Base-by-base conservation (phyloP, 1,140 invertebrate genomes). In the Heliothis subflexa region DNA sequence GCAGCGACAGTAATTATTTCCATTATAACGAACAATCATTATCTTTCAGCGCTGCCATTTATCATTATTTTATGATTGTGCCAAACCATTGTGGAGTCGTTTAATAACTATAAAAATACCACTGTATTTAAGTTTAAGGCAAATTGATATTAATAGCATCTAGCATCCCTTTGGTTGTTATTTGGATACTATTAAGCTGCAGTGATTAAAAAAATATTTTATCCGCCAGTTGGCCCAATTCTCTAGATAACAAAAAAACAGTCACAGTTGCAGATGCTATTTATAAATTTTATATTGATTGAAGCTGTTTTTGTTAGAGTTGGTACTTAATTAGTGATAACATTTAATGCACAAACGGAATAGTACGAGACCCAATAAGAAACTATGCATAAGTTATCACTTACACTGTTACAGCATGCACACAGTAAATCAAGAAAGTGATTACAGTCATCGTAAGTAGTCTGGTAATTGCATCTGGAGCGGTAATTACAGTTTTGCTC, bases 1-100 rank as follows among this genome's bases (percentile, higher is more conserved):
- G 75, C 55, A 66, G 54, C 33, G 66, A 72, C 72, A 73, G 66
- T 49, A 59, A 55, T 25, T 9, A 25, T 40, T 52, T 68, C 47
- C 40, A 73, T 73, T 59, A 73, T 52, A 45, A 28, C 52, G 73
- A 75, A 75, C 61, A 28, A 75, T 64, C 16, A 47, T 75, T 50
- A 59, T 73, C 16, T 59, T 59, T 57, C 40, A 75, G 55, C 13
- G 47, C 12, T 40, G 59, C 21, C 45, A 75, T 62, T 75, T 64
- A 25, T 64, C 47, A 75, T 57, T 64, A 50, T 68, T 14, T n/a
- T 52, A n/a, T 28, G 57, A 45, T 57, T 57, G 12, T 14, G 11
- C 33, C 33, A 40, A 40, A 9, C 33, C 25, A 54, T 72, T 50
- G 14, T 21, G 25, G 21, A 25, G 13, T 68, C 18, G 25, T 47